phyloP scores from a whole-genome alignment of 2,888 invertebrate genomes.

The Cephonodes hylas region DNA sequence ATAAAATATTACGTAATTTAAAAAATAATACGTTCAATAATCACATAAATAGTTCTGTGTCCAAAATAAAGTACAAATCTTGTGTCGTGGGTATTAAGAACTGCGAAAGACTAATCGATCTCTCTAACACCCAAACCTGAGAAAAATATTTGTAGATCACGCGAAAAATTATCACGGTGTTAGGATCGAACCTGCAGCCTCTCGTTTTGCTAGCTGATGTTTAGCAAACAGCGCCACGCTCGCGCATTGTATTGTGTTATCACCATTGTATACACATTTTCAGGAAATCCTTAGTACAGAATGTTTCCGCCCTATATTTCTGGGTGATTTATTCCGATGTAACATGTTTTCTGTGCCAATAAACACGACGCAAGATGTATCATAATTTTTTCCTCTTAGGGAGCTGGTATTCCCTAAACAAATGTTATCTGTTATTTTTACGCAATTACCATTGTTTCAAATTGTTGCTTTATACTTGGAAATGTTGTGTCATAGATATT shows the following conservation, averaged over 20 bases:
- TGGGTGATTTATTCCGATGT: background rate
- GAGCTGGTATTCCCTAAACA: background rate
- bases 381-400: background rate
- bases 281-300: background rate
- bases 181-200: too few species aligned
- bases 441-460: background rate
- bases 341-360: background rate
- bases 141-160: too few species aligned
- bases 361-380: background rate
- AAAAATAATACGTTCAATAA: background rate
- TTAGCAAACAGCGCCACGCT: too few species aligned
- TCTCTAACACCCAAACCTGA: too few species aligned
- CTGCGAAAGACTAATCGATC: too few species aligned
- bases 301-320: background rate
- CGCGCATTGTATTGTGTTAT: too few species aligned
- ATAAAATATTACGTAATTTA: background rate
- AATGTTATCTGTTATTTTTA: background rate
- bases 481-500: too few species aligned
- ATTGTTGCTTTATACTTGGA: background rate
- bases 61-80: too few species aligned
- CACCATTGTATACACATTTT: background rate
- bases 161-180: too few species aligned
- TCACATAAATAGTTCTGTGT: too few species aligned
- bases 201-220: too few species aligned
- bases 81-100: too few species aligned